Conservation (phyloP, 2,888 invertebrate genomes). For the Xestobium rufovillosum region DNA sequence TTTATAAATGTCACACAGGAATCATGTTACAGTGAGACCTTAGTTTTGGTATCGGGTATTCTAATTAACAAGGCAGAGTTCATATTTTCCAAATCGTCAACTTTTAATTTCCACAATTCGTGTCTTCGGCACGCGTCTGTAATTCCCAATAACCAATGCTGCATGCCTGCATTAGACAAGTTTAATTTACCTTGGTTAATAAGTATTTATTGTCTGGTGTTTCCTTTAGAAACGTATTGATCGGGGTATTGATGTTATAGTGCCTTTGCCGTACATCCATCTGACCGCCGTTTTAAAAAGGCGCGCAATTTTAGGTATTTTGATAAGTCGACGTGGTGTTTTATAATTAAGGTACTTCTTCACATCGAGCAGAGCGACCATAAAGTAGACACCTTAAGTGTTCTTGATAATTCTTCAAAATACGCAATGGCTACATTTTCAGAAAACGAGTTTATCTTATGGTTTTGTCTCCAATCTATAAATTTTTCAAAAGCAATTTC, state of each 20-base stretch:
- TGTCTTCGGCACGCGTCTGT: slow-evolving; percentile 9
- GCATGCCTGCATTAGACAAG: slow-evolving; percentile 5
- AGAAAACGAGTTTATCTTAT: slow-evolving; percentile 9
- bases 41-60: slow-evolving; percentile 7
- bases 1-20: too few relatives aligned
- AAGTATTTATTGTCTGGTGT: slow-evolving; percentile 7
- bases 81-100: slow-evolving; percentile 9
- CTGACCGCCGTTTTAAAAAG: slow-evolving; percentile 2
- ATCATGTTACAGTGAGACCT: too few relatives aligned
- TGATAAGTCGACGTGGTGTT: slow-evolving; percentile 11
- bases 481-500: slow-evolving; percentile 18
- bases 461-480: slow-evolving; percentile 12
- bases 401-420: slow-evolving; percentile 10
- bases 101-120: slow-evolving; percentile 10
- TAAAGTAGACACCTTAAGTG: slow-evolving; percentile 6
- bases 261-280: slow-evolving; percentile 2
- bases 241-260: too few relatives aligned
- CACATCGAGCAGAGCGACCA: slow-evolving; percentile 13
- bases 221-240: slow-evolving; percentile 8
- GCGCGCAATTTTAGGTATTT: slow-evolving; percentile 8
- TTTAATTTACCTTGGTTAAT: slow-evolving; percentile 5
- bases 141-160: slow-evolving; percentile 8
- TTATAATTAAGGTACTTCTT: slow-evolving; percentile 7
- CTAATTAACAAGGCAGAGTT: slow-evolving; percentile 7
- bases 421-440: slow-evolving; percentile 13